Evolutionary conservation across 2,113 vertebrate species (phyloP).

Genomic region (Chlamydotis undulata): DNA sequence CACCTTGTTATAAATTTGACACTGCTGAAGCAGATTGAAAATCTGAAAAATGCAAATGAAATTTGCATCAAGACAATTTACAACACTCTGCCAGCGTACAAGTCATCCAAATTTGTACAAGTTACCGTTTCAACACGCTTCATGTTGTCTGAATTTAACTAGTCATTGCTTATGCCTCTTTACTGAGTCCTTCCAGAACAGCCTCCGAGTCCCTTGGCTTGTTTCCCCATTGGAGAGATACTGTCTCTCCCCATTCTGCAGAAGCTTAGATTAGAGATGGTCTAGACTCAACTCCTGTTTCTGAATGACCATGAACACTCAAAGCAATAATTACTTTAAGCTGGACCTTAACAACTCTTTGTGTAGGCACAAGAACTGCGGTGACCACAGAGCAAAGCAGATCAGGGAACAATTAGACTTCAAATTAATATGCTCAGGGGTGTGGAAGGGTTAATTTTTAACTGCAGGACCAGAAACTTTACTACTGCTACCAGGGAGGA

Average conservation of each 20-base stretch:
- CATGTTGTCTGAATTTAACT: neutral
- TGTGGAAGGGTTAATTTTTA: slow-evolving; percentile 25
- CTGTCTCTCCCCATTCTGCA: accelerated
- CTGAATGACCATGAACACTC: neutral
- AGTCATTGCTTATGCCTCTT: neutral
- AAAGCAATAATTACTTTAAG: neutral
- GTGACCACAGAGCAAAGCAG: neutral
- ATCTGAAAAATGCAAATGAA: no score
- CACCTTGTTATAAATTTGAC: neutral
- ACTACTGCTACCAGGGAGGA: neutral
- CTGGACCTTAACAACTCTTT: neutral
- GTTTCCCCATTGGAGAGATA: neutral
- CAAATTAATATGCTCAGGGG: neutral
- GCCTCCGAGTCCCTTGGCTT: neutral
- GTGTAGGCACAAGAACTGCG: neutral
- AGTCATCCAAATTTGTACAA: neutral
- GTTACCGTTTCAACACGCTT: neutral
- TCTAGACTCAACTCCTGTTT: neutral
- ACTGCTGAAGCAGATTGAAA: neutral
- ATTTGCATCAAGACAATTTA: neutral
- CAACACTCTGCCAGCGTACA: neutral
- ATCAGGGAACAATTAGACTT: neutral
- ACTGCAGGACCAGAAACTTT: neutral
- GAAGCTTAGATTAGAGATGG: neutral
- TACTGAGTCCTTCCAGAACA: neutral